Conservation (phyloP, 2,888 invertebrate genomes). For the Ichneumon xanthorius region DNA sequence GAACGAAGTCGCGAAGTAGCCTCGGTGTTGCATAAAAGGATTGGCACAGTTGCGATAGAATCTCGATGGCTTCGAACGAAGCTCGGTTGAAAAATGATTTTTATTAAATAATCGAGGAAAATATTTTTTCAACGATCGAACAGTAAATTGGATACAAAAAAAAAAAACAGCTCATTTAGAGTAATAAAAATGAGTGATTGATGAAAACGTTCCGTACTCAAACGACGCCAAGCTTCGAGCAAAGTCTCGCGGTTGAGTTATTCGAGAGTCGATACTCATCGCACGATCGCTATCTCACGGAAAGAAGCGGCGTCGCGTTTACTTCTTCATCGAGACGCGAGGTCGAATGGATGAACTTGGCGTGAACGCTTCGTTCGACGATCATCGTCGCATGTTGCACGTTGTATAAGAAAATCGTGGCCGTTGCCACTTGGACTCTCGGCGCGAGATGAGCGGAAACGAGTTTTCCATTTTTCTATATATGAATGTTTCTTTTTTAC, state of each 20-base stretch:
- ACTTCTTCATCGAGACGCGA: slow-evolving; percentile 23
- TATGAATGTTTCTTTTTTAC: slow-evolving; percentile 14
- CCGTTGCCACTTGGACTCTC: slow-evolving; percentile 9
- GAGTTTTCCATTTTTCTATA: slow-evolving; percentile 49
- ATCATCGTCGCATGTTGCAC: slow-evolving; percentile 31
- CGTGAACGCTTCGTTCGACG: slow-evolving; percentile 40
- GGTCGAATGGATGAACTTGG: slow-evolving; percentile 59
- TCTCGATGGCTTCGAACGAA: background rate
- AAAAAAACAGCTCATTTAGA: background rate
- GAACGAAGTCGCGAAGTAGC: background rate
- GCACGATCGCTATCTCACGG: background rate
- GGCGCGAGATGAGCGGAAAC: slow-evolving; percentile 50
- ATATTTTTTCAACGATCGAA: background rate
- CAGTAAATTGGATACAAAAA: background rate
- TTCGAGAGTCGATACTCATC: slow-evolving; percentile 13
- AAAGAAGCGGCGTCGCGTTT: slow-evolving; percentile 6
- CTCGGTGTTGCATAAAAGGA: slow-evolving; percentile 5
- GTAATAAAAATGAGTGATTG: background rate
- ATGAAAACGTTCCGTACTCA: background rate
- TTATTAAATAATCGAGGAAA: background rate
- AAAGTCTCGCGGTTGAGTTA: slow-evolving; percentile 19
- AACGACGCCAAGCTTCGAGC: background rate
- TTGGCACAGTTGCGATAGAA: background rate
- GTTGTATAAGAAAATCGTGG: slow-evolving; percentile 33
- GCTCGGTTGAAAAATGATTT: background rate